Percentiles rank a stretch among this genome's conserved stretches.
These are phyloP conservation scores for Salticus scenicus DNA, from an alignment of 2,888 invertebrate genomes.

Conservation along the genomic window DNA sequence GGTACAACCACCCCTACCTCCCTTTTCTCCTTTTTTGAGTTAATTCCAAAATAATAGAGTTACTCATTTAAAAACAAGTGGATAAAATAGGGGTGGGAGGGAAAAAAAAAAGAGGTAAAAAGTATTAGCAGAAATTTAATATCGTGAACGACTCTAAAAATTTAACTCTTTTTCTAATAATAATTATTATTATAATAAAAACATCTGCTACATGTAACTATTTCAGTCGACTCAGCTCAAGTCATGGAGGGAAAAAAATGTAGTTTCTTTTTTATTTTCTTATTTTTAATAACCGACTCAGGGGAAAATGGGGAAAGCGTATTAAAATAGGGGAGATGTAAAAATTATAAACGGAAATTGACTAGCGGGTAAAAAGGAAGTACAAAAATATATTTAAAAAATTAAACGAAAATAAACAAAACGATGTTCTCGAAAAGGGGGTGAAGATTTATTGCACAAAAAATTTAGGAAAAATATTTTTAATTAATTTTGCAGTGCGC, in stretches of 20 bases:
- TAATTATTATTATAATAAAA: constrained; percentile 27
- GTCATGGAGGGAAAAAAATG: constrained; percentile 20
- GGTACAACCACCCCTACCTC: not conserved
- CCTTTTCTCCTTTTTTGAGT: constrained; percentile 32
- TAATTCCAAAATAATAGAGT: constrained; percentile 69
- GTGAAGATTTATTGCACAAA: constrained; percentile 27
- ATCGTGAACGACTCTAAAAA: constrained; percentile 44
- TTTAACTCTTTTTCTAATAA: constrained; percentile 44
- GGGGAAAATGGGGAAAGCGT: constrained; percentile 12
- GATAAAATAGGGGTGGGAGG: not conserved
- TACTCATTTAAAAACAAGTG: constrained; percentile 53
- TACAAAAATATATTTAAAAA: constrained; percentile 26
- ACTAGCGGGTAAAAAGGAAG: constrained; percentile 53
- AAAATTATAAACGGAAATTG: constrained; percentile 64
- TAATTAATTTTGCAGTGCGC: constrained; percentile 44
- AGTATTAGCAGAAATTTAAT: constrained; percentile 63
- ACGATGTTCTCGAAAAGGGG: not conserved
- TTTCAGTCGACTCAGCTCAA: constrained; percentile 52
- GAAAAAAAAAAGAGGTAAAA: constrained; percentile 27
- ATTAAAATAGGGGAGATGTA: constrained; percentile 15
- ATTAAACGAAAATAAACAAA: not conserved
- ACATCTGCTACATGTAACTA: constrained; percentile 27
- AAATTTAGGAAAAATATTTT: constrained; percentile 54
- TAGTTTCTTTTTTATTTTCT: not conserved
- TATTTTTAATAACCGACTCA: constrained; percentile 41